These are phyloP conservation scores for Monochamus saltuarius DNA, from an alignment of 1,140 invertebrate genomes.

Conservation along the genomic window DNA sequence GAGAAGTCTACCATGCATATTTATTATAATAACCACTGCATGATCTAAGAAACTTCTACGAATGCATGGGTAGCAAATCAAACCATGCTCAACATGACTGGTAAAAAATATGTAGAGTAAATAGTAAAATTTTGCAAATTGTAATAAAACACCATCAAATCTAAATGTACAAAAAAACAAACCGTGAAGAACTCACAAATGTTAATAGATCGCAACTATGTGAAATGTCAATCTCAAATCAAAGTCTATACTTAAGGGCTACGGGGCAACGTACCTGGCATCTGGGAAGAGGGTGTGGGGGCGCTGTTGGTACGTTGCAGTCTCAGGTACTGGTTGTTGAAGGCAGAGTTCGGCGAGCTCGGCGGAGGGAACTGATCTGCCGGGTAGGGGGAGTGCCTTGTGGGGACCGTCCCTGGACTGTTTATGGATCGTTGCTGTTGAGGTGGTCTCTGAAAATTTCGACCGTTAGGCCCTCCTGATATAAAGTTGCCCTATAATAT, in stretches of 20 bases:
- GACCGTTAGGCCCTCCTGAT: constrained; percentile 21
- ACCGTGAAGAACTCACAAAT: constrained; percentile 5
- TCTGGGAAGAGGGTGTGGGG: constrained; percentile 65
- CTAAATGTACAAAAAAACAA: constrained; percentile 10
- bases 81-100: constrained; percentile 34
- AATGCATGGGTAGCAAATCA: constrained; percentile 44
- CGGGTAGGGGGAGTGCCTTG: constrained; percentile 61
- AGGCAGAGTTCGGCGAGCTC: constrained; percentile 57
- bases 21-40: constrained; percentile 34
- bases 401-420: constrained; percentile 45
- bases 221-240: constrained; percentile 2
- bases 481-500: constrained; percentile 40
- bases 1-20: constrained; percentile 41
- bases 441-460: constrained; percentile 46
- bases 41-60: constrained; percentile 37
- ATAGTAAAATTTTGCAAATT: background rate
- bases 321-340: constrained; percentile 58
- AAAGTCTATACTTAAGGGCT: background rate
- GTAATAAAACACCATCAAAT: constrained; percentile 11
- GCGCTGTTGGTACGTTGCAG: constrained; percentile 65
- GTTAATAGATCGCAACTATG: constrained; percentile 1
- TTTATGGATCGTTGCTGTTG: constrained; percentile 39
- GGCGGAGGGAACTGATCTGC: constrained; percentile 59
- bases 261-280: constrained; percentile 60
- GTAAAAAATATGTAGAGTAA: background rate